phyloP scores from a whole-genome alignment of 35 echinoderm and acorn worm species.

The Patiria miniata region DNA sequence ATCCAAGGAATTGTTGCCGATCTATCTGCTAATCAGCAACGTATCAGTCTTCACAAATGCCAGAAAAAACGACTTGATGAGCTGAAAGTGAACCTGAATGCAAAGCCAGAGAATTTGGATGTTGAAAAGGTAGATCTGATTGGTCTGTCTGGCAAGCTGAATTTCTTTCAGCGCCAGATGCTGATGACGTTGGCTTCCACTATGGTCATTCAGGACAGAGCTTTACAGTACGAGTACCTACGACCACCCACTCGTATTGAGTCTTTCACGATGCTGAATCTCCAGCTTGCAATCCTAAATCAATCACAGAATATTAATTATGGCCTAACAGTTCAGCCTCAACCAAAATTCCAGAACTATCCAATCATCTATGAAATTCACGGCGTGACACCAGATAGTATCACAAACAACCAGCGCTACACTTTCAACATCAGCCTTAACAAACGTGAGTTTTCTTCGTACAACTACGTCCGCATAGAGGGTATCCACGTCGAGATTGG shows the following conservation, averaged over 20 bases:
- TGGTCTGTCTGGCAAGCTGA: constrained; percentile 31
- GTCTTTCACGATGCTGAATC: constrained; percentile 10
- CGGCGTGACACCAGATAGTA: not conserved
- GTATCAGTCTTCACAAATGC: not conserved
- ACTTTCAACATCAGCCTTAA: not conserved
- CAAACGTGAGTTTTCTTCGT: constrained; percentile 18
- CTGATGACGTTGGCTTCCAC: constrained; percentile 25
- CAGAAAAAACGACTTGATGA: constrained; percentile 20
- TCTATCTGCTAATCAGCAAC: constrained; percentile 16
- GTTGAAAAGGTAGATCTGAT: not conserved
- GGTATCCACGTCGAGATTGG: not conserved
- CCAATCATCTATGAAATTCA: constrained; percentile 30
- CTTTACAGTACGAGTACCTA: constrained; percentile 42
- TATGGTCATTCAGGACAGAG: constrained; percentile 29
- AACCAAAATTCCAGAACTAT: not conserved
- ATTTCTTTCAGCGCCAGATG: constrained; percentile 40
- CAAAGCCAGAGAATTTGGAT: constrained; percentile 3
- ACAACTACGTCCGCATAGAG: constrained; percentile 30
- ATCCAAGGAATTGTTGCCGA: constrained; percentile 12
- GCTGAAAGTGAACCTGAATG: not conserved
- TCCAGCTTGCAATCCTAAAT: constrained; percentile 5
- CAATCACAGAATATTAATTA: constrained; percentile 13
- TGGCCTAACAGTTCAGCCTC: constrained; percentile 13
- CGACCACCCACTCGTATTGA: constrained; percentile 25
- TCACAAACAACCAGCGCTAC: not conserved